Percentiles rank a stretch among this genome's conserved stretches.
These are phyloP conservation scores for Leuciscus idus DNA, from an alignment of 2,113 vertebrate species.

Conservation along the genomic window DNA sequence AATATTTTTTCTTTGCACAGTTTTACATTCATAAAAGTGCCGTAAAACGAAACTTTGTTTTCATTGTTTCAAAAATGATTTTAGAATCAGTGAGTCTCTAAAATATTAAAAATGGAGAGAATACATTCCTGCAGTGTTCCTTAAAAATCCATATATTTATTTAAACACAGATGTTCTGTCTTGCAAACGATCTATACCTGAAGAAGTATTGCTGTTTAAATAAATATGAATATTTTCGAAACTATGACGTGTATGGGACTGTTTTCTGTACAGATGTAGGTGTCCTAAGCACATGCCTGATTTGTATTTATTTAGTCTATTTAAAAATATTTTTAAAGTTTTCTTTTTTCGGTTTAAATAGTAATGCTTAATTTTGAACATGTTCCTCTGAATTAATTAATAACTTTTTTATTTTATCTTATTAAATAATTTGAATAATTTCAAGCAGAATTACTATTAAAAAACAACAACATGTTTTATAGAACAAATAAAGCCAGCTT, in stretches of 20 bases:
- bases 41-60: not conserved
- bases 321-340: not conserved
- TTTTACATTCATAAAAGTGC: not conserved
- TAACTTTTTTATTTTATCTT: not conserved
- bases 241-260: not conserved
- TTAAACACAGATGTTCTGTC: not conserved
- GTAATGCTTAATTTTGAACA: not conserved
- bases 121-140: not conserved
- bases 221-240: not conserved
- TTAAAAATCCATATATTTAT: not conserved
- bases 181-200: not conserved
- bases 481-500: not conserved
- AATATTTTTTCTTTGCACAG: not conserved
- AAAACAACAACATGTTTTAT: not conserved
- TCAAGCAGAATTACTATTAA: not conserved
- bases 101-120: not conserved
- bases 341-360: not conserved
- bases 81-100: not conserved
- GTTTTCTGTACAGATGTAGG: no score
- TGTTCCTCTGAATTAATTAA: not conserved
- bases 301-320: not conserved
- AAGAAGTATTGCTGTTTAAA: not conserved
- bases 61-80: conserved; percentile 3
- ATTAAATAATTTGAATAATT: not conserved
- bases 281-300: not conserved